These are phyloP conservation scores for Petromus typicus DNA, from an alignment of 2,113 vertebrate species.

Conservation along the genomic window DNA sequence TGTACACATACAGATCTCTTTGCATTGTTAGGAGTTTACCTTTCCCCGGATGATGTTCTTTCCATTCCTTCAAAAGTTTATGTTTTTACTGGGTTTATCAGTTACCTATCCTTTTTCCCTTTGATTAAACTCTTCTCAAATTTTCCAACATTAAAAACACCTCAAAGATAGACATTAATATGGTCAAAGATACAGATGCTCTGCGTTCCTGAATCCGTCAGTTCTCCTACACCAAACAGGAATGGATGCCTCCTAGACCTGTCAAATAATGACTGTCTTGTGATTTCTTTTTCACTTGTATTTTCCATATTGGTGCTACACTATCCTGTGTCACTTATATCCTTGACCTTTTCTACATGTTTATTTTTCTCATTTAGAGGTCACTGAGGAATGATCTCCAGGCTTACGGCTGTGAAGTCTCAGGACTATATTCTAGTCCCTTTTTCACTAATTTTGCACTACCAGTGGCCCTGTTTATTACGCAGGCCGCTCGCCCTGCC, in stretches of 20 bases:
- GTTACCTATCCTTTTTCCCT: not conserved
- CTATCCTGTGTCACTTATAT: not conserved
- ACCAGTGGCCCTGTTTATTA: not conserved
- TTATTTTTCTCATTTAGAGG: not conserved
- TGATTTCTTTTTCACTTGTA: not conserved
- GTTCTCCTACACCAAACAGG: not conserved
- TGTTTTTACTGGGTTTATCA: not conserved
- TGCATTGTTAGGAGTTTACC: not conserved
- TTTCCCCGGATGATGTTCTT: not conserved
- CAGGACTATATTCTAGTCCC: not conserved
- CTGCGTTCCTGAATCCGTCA: too few species aligned
- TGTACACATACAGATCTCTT: not conserved
- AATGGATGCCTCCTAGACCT: not conserved
- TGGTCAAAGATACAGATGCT: not conserved
- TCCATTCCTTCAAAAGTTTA: not conserved
- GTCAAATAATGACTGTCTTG: not conserved
- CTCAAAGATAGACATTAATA: not conserved
- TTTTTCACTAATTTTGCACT: not conserved
- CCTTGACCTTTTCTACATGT: not conserved
- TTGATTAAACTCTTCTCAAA: not conserved
- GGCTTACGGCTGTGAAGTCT: not conserved
- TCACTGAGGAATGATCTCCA: not conserved
- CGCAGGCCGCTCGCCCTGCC: not conserved
- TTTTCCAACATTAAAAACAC: not conserved
- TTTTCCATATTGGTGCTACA: not conserved